phyloP scores from a whole-genome alignment of 2,113 vertebrate species.

The Arizona elegans region DNA sequence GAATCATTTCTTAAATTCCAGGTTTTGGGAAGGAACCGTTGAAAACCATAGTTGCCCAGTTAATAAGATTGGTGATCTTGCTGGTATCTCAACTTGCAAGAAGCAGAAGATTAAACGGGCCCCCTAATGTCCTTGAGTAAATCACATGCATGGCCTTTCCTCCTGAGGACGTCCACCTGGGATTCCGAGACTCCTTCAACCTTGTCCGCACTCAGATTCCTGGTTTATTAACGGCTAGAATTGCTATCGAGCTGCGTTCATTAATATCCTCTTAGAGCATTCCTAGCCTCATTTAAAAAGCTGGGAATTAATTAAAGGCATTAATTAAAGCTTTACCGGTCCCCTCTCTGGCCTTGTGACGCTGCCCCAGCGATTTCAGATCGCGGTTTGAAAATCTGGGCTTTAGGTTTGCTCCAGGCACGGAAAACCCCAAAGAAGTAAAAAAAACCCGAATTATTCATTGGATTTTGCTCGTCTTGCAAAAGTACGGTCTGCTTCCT shows the following conservation, averaged over 20 bases:
- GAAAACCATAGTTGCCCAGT: not conserved
- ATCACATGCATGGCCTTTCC: not conserved
- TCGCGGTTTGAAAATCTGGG: not conserved
- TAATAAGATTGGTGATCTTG: not conserved
- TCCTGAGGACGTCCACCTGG: not conserved
- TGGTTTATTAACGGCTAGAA: too few species aligned
- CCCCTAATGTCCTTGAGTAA: not conserved
- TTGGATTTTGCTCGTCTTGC: slow-evolving; percentile 55
- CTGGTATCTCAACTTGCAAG: not conserved
- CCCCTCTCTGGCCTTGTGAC: not conserved
- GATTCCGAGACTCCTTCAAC: not conserved
- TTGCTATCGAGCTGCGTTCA: not conserved
- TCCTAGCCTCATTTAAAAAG: not conserved
- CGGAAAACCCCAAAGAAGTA: not conserved
- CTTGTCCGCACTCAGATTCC: not conserved
- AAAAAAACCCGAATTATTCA: slow-evolving; percentile 25
- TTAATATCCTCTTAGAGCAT: slow-evolving; percentile 9
- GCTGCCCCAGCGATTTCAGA: not conserved
- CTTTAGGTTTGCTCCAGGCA: not conserved
- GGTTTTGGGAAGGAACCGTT: not conserved
- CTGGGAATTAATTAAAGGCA: not conserved
- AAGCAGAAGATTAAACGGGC: not conserved
- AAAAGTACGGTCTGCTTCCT: slow-evolving; percentile 50
- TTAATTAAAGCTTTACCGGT: not conserved
- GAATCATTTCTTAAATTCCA: not conserved